Conservation (phyloP, 2,797 vertebrate species). For the Argentina silus region DNA sequence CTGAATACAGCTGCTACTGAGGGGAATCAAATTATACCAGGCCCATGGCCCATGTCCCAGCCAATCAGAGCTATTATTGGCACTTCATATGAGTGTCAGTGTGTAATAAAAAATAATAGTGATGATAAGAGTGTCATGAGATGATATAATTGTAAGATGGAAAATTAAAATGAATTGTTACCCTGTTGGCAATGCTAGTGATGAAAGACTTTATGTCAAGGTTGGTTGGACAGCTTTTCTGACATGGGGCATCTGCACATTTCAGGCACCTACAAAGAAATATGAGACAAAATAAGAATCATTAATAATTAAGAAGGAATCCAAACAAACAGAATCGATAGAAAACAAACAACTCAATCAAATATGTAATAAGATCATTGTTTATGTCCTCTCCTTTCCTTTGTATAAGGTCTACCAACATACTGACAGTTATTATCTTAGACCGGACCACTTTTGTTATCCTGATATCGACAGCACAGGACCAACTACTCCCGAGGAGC, state of each 20-base stretch:
- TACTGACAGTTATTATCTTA: too few relatives aligned
- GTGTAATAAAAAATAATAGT: slow-evolving; percentile 8
- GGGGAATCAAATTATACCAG: neutral
- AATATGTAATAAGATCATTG: too few relatives aligned
- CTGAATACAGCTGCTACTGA: neutral
- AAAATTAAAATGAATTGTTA: slow-evolving; percentile 45
- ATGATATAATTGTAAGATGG: neutral
- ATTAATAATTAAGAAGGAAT: too few relatives aligned
- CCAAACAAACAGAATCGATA: too few relatives aligned
- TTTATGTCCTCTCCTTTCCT: too few relatives aligned
- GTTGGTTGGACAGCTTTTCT: slow-evolving; percentile 96
- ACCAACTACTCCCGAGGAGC: slow-evolving; percentile 34
- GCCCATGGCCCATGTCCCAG: neutral
- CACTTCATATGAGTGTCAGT: too few relatives aligned
- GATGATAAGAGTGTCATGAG: neutral
- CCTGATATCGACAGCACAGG: slow-evolving; percentile 23
- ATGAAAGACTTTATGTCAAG: slow-evolving; percentile 95
- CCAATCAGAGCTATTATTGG: neutral
- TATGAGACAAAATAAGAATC: neutral
- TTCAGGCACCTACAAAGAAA: slow-evolving; percentile 84
- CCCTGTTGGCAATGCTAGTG: slow-evolving; percentile 94
- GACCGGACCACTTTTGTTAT: too few relatives aligned
- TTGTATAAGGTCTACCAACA: too few relatives aligned
- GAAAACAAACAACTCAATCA: too few relatives aligned
- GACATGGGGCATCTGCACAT: slow-evolving; percentile 95